Conservation (phyloP, 2,113 vertebrate species). For the Corapipo altera region DNA sequence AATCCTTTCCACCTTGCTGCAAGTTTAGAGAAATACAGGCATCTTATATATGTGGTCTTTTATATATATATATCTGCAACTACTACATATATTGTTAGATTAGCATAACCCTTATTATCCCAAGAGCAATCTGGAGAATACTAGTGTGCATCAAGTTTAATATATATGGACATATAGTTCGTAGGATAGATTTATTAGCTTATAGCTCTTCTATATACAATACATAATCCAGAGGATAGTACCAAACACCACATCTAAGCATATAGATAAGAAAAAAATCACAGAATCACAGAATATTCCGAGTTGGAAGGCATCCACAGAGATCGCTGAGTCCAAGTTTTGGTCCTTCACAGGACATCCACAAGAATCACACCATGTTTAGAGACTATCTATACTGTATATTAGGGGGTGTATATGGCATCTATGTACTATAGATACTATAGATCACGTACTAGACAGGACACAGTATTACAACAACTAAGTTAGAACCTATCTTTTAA, state of each 20-base stretch:
- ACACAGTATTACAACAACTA: rapidly evolving
- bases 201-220: neutral
- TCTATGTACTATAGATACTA: rapidly evolving
- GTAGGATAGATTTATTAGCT: neutral
- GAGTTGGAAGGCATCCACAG: neutral
- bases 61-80: neutral
- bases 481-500: rapidly evolving
- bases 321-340: neutral
- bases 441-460: rapidly evolving
- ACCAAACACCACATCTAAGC: neutral
- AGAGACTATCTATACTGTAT: rapidly evolving
- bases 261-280: neutral
- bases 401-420: rapidly evolving
- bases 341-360: neutral
- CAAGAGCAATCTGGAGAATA: neutral
- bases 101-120: neutral
- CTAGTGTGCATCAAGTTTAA: neutral
- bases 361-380: neutral
- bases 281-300: neutral
- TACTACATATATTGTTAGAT: neutral
- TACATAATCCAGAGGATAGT: neutral
- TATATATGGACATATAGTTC: neutral
- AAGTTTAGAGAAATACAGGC: neutral
- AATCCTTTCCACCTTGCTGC: neutral
- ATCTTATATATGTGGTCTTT: neutral